A percentile compares a stretch with the other conserved stretches of the same genome.
phyloP scores from a whole-genome alignment of 2,113 vertebrate genomes.

The Chamaetylas fuelleborni region DNA sequence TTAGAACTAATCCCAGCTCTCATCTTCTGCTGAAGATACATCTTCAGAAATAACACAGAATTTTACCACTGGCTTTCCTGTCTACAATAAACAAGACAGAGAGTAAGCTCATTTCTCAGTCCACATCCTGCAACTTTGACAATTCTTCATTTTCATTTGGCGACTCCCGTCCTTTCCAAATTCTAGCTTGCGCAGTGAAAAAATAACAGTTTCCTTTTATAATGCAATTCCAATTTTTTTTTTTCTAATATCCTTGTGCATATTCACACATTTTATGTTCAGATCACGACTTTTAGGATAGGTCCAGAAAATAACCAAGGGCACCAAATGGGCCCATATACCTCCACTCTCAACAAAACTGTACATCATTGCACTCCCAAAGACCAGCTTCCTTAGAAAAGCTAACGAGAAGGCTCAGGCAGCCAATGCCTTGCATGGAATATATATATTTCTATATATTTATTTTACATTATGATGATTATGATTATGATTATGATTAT shows the following conservation, averaged over 20 bases:
- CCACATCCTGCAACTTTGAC: neutral
- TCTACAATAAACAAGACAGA: neutral
- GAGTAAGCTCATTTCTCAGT: neutral
- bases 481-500: too few relatives aligned
- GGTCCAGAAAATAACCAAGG: neutral
- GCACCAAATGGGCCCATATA: neutral
- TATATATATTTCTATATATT: too few relatives aligned
- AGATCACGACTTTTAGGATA: neutral
- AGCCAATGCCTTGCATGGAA: neutral
- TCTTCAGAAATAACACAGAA: neutral
- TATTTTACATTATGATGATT: too few relatives aligned
- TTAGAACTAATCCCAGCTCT: neutral
- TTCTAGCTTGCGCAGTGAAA: neutral
- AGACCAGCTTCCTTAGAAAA: neutral
- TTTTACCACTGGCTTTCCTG: neutral
- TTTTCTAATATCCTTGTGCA: neutral
- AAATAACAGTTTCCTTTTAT: neutral
- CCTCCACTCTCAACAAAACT: neutral
- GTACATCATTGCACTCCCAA: rapidly evolving
- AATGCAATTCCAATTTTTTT: neutral
- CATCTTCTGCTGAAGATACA: neutral
- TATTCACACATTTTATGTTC: neutral
- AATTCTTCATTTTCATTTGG: neutral
- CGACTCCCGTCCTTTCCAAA: neutral
- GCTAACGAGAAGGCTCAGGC: neutral